Evolutionary conservation across 2,113 vertebrate genomes (phyloP).

Genomic region (Hippoglossus stenolepis): DNA sequence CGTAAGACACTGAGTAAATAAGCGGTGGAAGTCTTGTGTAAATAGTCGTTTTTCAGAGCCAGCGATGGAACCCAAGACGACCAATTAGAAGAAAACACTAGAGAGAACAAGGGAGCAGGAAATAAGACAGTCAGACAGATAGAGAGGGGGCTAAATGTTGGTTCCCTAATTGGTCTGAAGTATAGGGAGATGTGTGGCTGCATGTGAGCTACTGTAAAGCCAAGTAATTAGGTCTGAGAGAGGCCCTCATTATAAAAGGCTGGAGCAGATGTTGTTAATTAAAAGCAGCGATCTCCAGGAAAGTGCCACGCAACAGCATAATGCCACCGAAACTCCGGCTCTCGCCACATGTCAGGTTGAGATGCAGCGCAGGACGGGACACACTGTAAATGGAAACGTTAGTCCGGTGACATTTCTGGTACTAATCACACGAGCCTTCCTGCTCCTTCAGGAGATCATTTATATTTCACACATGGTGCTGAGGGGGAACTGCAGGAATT

Average conservation of each 20-base stretch:
- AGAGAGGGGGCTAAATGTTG: constrained; percentile 55
- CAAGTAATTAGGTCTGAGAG: constrained; percentile 64
- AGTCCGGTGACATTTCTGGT: too few species aligned
- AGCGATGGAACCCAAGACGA: constrained; percentile 34
- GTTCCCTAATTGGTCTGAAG: constrained; percentile 72
- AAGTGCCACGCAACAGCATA: constrained; percentile 22
- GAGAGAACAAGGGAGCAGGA: constrained; percentile 28
- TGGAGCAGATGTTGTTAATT: constrained; percentile 60
- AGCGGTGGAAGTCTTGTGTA: constrained; percentile 36
- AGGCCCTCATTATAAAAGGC: constrained; percentile 60
- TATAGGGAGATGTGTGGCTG: constrained; percentile 36
- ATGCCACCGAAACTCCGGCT: constrained; percentile 26
- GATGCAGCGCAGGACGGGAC: too few species aligned
- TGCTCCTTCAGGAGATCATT: too few species aligned
- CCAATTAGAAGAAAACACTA: constrained; percentile 63
- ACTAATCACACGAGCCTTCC: too few species aligned
- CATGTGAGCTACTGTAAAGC: constrained; percentile 46
- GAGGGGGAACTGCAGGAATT: too few species aligned
- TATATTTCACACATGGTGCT: too few species aligned
- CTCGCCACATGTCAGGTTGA: too few species aligned
- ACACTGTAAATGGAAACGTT: too few species aligned
- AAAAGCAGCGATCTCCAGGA: constrained; percentile 35
- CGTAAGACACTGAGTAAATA: constrained; percentile 22
- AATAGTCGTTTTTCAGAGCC: constrained; percentile 34
- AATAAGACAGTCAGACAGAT: constrained; percentile 29